Conservation (phyloP, 2,888 invertebrate genomes). For the Bruchidius siliquastri region DNA sequence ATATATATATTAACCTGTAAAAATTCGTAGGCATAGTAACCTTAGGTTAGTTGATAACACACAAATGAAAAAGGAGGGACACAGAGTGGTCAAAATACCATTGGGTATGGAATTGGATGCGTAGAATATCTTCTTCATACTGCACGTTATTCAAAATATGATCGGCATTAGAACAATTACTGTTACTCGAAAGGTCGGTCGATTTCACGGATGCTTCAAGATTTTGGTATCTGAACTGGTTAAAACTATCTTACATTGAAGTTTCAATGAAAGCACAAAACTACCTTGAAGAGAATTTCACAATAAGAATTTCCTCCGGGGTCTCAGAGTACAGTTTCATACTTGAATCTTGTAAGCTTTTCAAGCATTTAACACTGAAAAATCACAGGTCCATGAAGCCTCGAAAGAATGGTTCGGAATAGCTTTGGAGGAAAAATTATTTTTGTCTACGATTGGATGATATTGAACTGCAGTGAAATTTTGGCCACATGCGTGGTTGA, state of each 20-base stretch:
- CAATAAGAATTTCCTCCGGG: too few relatives aligned
- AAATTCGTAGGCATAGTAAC: slow-evolving; percentile 38
- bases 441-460: too few relatives aligned
- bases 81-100: slow-evolving; percentile 31
- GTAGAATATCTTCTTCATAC: slow-evolving; percentile 21
- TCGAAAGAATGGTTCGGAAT: too few relatives aligned
- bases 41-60: slow-evolving; percentile 31
- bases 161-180: too few relatives aligned
- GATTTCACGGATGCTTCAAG: neutral
- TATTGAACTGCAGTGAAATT: neutral
- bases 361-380: too few relatives aligned
- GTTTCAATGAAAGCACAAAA: too few relatives aligned
- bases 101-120: neutral
- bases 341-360: too few relatives aligned
- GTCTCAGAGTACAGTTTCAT: too few relatives aligned
- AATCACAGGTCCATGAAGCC: too few relatives aligned
- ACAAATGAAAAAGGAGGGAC: slow-evolving; percentile 9
- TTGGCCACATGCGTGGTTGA: neutral
- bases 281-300: too few relatives aligned
- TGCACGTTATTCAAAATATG: neutral
- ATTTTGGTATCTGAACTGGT: neutral
- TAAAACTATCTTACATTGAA: too few relatives aligned
- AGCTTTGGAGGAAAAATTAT: too few relatives aligned
- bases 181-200: neutral
- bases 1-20: slow-evolving; percentile 51